These are phyloP conservation scores for Sphaeramia orbicularis DNA, from an alignment of 2,797 vertebrate genomes.

Conservation along the genomic window DNA sequence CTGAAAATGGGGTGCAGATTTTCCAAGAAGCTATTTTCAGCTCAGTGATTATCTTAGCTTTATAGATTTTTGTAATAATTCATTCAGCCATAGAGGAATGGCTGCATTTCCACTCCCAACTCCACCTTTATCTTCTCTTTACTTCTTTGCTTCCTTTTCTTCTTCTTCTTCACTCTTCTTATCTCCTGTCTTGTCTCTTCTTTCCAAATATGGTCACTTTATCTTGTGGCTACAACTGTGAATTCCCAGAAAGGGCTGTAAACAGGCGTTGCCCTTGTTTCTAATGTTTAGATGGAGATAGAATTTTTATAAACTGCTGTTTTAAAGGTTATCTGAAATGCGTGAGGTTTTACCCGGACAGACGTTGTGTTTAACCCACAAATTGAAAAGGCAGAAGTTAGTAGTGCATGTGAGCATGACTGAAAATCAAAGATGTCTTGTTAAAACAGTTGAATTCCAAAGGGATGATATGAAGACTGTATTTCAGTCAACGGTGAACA, in stretches of 20 bases:
- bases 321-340: slow-evolving; percentile 16
- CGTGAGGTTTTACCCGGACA: neutral
- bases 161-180: slow-evolving; percentile 9
- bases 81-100: no score
- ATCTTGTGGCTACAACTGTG: neutral
- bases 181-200: slow-evolving; percentile 13
- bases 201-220: slow-evolving; percentile 56
- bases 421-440: slow-evolving; percentile 34
- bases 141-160: neutral
- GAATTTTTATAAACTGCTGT: slow-evolving; percentile 9
- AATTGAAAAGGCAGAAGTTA: neutral
- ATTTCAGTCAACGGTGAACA: slow-evolving; percentile 38
- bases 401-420: slow-evolving; percentile 14
- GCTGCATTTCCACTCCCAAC: neutral
- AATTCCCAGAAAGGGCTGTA: slow-evolving; percentile 33
- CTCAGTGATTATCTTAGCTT: no score
- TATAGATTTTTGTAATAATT: no score
- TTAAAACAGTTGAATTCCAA: slow-evolving; percentile 58
- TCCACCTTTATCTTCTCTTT: neutral
- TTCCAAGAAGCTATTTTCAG: no score
- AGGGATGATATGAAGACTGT: slow-evolving; percentile 15
- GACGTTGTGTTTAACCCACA: slow-evolving; percentile 1
- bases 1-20: no score
- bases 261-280: slow-evolving; percentile 32
- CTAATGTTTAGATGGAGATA: slow-evolving; percentile 14